Conservation (phyloP, 1,140 invertebrate genomes). For the Trachelipus rathkii region DNA sequence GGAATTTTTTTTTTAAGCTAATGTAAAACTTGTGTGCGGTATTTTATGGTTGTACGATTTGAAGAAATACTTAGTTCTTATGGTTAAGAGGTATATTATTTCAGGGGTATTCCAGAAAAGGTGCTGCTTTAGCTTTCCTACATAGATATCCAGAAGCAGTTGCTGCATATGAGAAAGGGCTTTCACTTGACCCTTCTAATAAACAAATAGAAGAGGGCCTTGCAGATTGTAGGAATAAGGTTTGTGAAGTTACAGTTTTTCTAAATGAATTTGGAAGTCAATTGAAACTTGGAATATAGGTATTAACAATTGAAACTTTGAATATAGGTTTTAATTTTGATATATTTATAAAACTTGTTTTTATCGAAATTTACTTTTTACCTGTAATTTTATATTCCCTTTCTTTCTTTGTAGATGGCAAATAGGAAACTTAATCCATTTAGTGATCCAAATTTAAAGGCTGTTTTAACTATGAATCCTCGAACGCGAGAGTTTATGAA, state of each 20-base stretch:
- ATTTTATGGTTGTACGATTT: too few relatives aligned
- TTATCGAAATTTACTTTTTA: too few relatives aligned
- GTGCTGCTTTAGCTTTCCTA: constrained; percentile 73
- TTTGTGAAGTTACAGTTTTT: constrained; percentile 4
- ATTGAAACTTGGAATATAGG: too few relatives aligned
- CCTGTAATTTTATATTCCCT: background rate
- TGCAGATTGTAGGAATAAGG: constrained; percentile 59
- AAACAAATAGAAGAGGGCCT: constrained; percentile 67
- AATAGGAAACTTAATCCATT: constrained; percentile 57
- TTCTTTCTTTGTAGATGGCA: constrained; percentile 24
- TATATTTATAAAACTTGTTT: too few relatives aligned
- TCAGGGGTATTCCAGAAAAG: constrained; percentile 80
- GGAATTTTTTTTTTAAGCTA: too few relatives aligned
- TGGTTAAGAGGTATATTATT: too few relatives aligned
- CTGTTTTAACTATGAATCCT: constrained; percentile 66
- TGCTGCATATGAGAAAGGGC: constrained; percentile 67
- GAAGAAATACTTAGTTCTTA: too few relatives aligned
- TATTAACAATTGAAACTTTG: too few relatives aligned
- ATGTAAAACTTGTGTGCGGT: too few relatives aligned
- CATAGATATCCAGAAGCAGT: constrained; percentile 67
- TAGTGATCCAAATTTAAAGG: constrained; percentile 57
- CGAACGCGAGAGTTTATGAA: constrained; percentile 65
- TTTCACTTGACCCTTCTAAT: constrained; percentile 75
- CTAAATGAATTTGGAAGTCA: too few relatives aligned
- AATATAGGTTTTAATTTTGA: too few relatives aligned